phyloP scores from a whole-genome alignment of 1,140 invertebrate species.

The Galleria mellonella region DNA sequence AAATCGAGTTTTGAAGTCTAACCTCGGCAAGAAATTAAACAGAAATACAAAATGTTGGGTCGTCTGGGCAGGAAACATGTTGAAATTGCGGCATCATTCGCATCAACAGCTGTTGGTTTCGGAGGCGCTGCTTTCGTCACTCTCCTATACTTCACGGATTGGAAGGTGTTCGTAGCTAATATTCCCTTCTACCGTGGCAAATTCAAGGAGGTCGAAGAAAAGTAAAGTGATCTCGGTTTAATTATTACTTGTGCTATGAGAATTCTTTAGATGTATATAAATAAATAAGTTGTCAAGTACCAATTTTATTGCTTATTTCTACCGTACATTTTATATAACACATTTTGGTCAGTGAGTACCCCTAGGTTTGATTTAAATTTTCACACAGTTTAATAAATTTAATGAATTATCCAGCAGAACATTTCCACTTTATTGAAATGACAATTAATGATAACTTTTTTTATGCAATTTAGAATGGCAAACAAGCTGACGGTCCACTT shows the following conservation, averaged over 20 bases:
- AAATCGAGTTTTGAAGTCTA: neutral
- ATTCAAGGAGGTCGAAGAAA: slow-evolving; percentile 75
- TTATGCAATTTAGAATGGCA: no score
- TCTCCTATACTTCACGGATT: slow-evolving; percentile 84
- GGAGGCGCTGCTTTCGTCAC: slow-evolving; percentile 75
- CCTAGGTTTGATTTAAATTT: no score
- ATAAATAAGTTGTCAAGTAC: neutral
- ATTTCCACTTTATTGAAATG: no score
- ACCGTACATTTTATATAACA: no score
- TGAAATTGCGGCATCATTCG: slow-evolving; percentile 41
- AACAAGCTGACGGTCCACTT: no score
- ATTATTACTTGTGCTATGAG: neutral
- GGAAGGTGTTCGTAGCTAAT: slow-evolving; percentile 81
- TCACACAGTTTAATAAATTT: no score
- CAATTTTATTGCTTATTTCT: neutral
- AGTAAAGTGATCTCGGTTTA: slow-evolving; percentile 3
- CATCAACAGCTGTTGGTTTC: slow-evolving; percentile 75
- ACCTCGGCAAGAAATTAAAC: no score
- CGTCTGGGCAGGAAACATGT: slow-evolving; percentile 51
- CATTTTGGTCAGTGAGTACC: no score
- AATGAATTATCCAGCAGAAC: no score
- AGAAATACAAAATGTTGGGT: slow-evolving; percentile 37
- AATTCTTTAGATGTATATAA: slow-evolving; percentile 1
- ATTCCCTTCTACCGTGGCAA: slow-evolving; percentile 85
- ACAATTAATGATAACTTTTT: no score